These are phyloP conservation scores for Ophiothrix spiculata DNA, from an alignment of 35 echinoderm and acorn worm species.

Conservation along the genomic window DNA sequence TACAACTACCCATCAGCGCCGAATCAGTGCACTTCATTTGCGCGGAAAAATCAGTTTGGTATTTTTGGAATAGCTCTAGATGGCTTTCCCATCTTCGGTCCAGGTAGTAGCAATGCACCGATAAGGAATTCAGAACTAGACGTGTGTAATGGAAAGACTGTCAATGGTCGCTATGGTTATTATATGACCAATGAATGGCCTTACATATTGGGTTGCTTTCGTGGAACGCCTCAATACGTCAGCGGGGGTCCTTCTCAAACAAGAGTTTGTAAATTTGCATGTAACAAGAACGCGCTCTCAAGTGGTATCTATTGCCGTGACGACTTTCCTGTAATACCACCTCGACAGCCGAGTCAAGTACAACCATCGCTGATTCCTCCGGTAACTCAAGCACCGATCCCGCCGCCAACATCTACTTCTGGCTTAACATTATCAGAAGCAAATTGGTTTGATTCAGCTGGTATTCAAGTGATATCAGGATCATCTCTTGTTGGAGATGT, in stretches of 20 bases:
- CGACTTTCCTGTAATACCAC: background rate
- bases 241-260: background rate
- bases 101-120: background rate
- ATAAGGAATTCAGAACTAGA: background rate
- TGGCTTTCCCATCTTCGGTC: background rate
- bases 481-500: background rate
- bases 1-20: background rate
- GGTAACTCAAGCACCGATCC: no score
- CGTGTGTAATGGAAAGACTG: background rate
- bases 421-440: background rate
- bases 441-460: background rate
- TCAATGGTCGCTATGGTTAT: background rate
- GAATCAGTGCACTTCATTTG: background rate
- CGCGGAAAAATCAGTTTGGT: background rate
- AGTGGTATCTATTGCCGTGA: background rate
- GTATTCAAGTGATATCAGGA: background rate
- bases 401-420: no score
- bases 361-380: no score
- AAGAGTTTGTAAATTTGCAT: background rate
- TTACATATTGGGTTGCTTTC: background rate
- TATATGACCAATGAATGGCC: conserved; percentile 2
- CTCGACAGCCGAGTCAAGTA: no score
- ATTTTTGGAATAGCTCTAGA: background rate
- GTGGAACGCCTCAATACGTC: background rate
- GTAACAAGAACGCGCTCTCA: background rate